A percentile compares a stretch with the other conserved stretches of the same genome.
phyloP scores from a whole-genome alignment of 23 tunicate genomes.

The Aplidium turbinatum region DNA sequence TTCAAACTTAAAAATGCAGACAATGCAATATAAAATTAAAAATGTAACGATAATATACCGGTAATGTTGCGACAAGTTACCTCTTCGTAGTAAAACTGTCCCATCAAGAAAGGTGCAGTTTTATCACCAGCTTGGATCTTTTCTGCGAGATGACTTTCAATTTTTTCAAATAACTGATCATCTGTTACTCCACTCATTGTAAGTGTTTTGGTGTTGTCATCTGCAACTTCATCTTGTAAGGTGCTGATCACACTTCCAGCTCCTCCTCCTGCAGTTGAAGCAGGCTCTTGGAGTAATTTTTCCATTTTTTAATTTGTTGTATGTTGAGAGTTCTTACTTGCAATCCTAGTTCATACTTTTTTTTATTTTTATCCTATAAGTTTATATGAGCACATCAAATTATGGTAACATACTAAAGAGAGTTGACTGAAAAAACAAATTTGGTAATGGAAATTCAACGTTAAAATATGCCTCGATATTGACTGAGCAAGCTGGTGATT shows the following conservation, averaged over 20 bases:
- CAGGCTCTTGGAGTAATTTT: conserved; percentile 25
- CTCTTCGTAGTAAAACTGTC: conserved; percentile 95
- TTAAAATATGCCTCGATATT: too few species aligned
- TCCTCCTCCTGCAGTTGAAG: conserved; percentile 7
- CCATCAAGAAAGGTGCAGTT: conserved; percentile 78
- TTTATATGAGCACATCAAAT: too few species aligned
- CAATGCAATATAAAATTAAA: background rate
- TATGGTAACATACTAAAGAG: too few species aligned
- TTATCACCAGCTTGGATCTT: conserved; percentile 72
- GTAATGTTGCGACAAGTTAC: conserved; percentile 20
- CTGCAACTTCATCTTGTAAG: conserved; percentile 69
- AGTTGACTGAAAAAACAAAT: too few species aligned
- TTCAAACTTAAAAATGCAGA: background rate
- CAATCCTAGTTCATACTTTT: too few species aligned
- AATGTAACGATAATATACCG: background rate
- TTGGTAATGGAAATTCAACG: too few species aligned
- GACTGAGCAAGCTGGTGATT: too few species aligned
- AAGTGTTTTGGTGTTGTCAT: conserved; percentile 38
- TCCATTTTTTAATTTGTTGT: too few species aligned
- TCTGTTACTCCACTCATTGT: conserved; percentile 64
- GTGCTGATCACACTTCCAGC: conserved; percentile 79
- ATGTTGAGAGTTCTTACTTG: too few species aligned
- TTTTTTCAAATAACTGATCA: conserved; percentile 81
- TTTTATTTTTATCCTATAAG: too few species aligned
- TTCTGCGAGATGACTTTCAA: conserved; percentile 71